These are phyloP conservation scores for Heliconius hewitsoni DNA, from an alignment of 1,140 invertebrate species.

Conservation along the genomic window DNA sequence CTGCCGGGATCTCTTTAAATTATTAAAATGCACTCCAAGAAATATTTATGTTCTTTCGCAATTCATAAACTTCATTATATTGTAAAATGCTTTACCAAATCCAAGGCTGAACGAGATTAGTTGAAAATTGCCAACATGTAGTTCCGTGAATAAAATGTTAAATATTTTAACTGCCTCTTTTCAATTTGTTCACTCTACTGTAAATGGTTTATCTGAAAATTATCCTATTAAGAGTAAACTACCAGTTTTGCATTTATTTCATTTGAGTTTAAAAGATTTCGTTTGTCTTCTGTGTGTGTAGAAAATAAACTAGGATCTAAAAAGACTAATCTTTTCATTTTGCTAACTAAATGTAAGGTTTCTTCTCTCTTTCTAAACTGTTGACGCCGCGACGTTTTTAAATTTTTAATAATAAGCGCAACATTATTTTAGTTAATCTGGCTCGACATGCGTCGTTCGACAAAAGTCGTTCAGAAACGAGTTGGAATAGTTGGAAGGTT, in stretches of 20 bases:
- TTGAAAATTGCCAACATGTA: slow-evolving; percentile 28
- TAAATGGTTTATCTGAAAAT: slow-evolving; percentile 19
- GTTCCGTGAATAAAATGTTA: slow-evolving; percentile 35
- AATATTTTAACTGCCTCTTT: slow-evolving; percentile 34
- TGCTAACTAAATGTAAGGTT: not conserved
- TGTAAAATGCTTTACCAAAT: slow-evolving; percentile 29
- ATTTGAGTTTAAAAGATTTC: not conserved
- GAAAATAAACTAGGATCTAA: not conserved
- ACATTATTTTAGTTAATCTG: not conserved
- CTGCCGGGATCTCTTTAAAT: slow-evolving; percentile 19
- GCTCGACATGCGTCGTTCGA: not conserved
- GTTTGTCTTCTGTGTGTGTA: not conserved
- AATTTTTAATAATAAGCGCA: not conserved
- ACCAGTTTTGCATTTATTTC: slow-evolving; percentile 1
- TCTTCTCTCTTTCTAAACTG: not conserved
- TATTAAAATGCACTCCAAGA: slow-evolving; percentile 37
- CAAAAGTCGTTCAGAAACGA: not conserved
- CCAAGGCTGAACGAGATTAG: slow-evolving; percentile 35
- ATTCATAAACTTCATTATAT: slow-evolving; percentile 35
- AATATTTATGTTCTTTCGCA: slow-evolving; percentile 32
- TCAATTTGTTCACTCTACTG: slow-evolving; percentile 26
- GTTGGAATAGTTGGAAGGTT: too few relatives aligned
- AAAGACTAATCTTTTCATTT: not conserved
- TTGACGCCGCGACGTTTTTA: not conserved
- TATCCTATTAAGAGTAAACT: slow-evolving; percentile 1